A percentile compares a stretch with the other conserved stretches of the same genome.
Evolutionary conservation across 2,888 invertebrate species (phyloP).

Genomic region (Apeira syringaria): DNA sequence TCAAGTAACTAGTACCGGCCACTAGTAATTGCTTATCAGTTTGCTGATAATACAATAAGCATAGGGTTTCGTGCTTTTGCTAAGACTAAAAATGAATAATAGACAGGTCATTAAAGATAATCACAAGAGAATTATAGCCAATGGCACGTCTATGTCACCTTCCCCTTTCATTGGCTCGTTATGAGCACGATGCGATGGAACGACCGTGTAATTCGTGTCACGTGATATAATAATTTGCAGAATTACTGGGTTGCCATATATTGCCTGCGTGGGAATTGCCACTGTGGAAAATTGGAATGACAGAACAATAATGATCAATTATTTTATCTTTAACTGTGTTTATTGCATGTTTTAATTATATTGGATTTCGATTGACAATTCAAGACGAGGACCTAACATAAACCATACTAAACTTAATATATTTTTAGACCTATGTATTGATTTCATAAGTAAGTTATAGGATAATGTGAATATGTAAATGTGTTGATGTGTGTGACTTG

Average conservation of each 20-base stretch:
- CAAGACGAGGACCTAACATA: no score
- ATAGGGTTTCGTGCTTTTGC: not conserved
- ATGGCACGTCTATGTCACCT: conserved; percentile 9
- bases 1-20: no score
- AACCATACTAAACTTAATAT: no score
- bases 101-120: not conserved
- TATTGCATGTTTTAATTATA: conserved; percentile 25
- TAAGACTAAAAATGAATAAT: not conserved
- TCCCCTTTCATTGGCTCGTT: conserved; percentile 47
- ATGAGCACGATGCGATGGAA: conserved; percentile 51
- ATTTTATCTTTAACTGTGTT: conserved; percentile 8
- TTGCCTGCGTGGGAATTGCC: conserved; percentile 38
- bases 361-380: no score
- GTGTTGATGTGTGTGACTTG: no score
- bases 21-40: not conserved
- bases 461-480: no score
- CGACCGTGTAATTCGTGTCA: conserved; percentile 48
- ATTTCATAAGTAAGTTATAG: no score
- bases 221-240: conserved; percentile 45
- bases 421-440: no score
- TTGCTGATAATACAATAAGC: not conserved
- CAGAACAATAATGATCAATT: conserved; percentile 1
- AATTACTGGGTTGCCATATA: conserved; percentile 32
- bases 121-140: conserved; percentile 2
- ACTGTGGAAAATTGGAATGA: conserved; percentile 27